Conservation (phyloP, 2,113 vertebrate species). For the Ascaphus truei region DNA sequence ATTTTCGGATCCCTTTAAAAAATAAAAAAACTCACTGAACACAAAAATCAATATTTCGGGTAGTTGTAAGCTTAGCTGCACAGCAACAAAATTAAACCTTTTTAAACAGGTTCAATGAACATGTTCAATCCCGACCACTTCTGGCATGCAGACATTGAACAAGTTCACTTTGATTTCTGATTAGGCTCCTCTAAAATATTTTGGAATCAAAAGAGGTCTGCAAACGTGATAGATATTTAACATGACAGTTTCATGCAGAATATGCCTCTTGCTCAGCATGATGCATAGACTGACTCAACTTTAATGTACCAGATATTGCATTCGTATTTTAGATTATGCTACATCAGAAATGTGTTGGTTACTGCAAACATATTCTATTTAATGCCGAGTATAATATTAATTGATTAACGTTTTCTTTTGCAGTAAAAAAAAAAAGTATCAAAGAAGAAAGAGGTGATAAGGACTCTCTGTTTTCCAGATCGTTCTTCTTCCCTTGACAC, state of each 20-base stretch:
- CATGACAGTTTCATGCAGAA: constrained; percentile 82
- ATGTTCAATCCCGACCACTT: constrained; percentile 73
- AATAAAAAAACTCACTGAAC: neutral
- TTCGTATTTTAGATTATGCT: constrained; percentile 32
- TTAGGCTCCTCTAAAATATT: constrained; percentile 72
- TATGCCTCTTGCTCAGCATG: constrained; percentile 69
- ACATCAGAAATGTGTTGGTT: constrained; percentile 52
- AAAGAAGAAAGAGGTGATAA: constrained; percentile 30
- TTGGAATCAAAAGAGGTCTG: constrained; percentile 78
- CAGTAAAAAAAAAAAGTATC: constrained; percentile 43
- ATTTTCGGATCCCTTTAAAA: neutral
- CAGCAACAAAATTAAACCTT: constrained; percentile 66
- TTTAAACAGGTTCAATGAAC: constrained; percentile 74
- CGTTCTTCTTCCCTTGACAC: constrained; percentile 26
- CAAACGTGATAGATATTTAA: constrained; percentile 74
- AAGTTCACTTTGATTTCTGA: constrained; percentile 74
- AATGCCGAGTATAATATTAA: constrained; percentile 37
- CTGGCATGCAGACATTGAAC: constrained; percentile 69
- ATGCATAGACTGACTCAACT: constrained; percentile 52
- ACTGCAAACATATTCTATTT: constrained; percentile 38
- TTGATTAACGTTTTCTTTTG: constrained; percentile 39
- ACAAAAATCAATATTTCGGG: constrained; percentile 2
- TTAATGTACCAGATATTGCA: constrained; percentile 24
- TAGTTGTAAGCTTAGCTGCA: constrained; percentile 52
- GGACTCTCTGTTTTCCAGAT: constrained; percentile 34